Base-by-base conservation (phyloP, 2,113 vertebrate species). In the Lasiurus cinereus region DNA sequence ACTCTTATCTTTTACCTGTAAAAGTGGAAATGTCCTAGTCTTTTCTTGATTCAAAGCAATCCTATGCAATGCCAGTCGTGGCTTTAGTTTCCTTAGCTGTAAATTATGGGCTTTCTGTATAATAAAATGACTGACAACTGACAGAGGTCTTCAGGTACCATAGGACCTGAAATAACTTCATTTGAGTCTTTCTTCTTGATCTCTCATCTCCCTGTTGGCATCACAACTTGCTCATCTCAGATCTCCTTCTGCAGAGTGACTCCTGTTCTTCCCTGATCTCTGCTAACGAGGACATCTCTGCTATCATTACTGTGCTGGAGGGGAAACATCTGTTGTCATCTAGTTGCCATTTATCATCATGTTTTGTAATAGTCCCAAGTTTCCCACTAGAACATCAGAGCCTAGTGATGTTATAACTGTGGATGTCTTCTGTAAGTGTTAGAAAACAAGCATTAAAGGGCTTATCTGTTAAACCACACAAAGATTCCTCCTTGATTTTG, bases 321-420 rank as follows among this genome's bases (percentile, higher is more conserved):
- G 97, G 98, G 96, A 98, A 98, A 98, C 98, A 98, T 98, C 98
- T 98, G 97, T 86, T 95, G 72, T 94, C 95, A 92, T 93, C 93
- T 67, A 67, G 91, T 90, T 76, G 36, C 88, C 86, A 94, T 97
- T 97, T 97, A 92, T 98, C 95, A 97, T 83, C 73, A 56, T 6
- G 1, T 88, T 94, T 90, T 96, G 72, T 91, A 94, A 88, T 50
- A 95, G 80, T 77, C 73, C 70, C 74, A 24, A 6, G 36, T 95
- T 97, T 96, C 93, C 94, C 86, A 93, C 82, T 93, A 96, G 90
- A 96, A 29, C 96, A 96, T 87, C 94, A 96, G 92, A 95, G 90
- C 54, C 64, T 88, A 72, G 80, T 92, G 94, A 96, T 83, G 64
- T 80, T 96, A 86, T 54, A 97, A 94, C 95, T 97, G 83, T 72